These are phyloP conservation scores for Pachyrhynchus sulphureomaculatus DNA, from an alignment of 1,140 invertebrate species.

Conservation along the genomic window DNA sequence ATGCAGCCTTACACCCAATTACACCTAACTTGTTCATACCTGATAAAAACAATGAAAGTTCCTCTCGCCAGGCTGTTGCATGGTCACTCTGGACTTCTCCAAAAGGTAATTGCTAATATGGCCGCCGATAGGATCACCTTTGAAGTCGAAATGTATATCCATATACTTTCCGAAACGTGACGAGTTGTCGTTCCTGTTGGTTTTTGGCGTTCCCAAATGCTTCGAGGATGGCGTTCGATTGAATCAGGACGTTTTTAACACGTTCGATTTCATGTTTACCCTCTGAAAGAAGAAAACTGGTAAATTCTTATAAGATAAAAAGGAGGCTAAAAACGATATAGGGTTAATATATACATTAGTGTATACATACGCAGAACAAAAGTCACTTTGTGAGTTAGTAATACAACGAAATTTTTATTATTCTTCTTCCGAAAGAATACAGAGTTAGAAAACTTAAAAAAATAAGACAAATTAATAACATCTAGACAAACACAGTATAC, in stretches of 20 bases:
- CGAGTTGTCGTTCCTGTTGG: slow-evolving; percentile 96
- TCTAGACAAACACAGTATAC: too few relatives aligned
- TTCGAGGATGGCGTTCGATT: slow-evolving; percentile 94
- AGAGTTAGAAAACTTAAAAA: slow-evolving; percentile 42
- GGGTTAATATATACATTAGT: too few relatives aligned
- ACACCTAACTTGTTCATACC: too few relatives aligned
- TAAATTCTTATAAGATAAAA: too few relatives aligned
- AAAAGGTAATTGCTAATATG: slow-evolving; percentile 95
- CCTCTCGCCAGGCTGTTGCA: slow-evolving; percentile 89
- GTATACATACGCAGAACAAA: too few relatives aligned
- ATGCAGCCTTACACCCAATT: too few relatives aligned
- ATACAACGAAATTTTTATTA: too few relatives aligned
- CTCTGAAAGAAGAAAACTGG: slow-evolving; percentile 57
- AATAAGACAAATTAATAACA: background rate
- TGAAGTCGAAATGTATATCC: slow-evolving; percentile 99
- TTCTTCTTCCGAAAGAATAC: too few relatives aligned
- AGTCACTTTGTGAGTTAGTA: too few relatives aligned
- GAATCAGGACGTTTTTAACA: slow-evolving; percentile 95
- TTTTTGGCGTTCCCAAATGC: slow-evolving; percentile 98
- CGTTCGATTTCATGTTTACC: slow-evolving; percentile 93
- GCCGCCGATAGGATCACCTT: slow-evolving; percentile 94
- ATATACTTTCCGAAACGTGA: slow-evolving; percentile 98
- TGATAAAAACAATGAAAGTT: slow-evolving; percentile 99
- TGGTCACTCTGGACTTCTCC: slow-evolving; percentile 94
- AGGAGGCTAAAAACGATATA: too few relatives aligned